Evolutionary conservation across 2,113 vertebrate species (phyloP).

Genomic region (Rhinogobius similis): DNA sequence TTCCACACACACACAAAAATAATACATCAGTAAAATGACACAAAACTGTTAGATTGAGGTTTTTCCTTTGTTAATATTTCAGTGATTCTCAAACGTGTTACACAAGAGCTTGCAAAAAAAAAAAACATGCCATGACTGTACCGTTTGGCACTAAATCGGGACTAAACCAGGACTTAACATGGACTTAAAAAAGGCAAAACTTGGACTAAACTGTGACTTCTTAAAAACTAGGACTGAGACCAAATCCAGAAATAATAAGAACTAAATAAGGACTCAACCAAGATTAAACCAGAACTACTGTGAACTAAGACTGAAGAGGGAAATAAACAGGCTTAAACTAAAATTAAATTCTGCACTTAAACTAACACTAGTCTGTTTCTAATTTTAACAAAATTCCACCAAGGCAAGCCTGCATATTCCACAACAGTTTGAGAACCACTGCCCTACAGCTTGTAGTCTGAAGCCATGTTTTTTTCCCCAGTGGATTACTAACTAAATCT

Average conservation of each 20-base stretch:
- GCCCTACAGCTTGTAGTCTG: constrained; percentile 40
- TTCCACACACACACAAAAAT: too few relatives aligned
- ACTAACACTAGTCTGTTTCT: background rate
- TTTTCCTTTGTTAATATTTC: constrained; percentile 28
- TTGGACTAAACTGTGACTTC: too few relatives aligned
- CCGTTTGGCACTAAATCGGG: background rate
- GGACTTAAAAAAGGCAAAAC: too few relatives aligned
- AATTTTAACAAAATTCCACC: background rate
- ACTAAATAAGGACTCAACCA: background rate
- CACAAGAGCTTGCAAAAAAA: too few relatives aligned
- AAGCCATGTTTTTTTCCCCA: constrained; percentile 50
- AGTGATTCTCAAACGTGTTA: constrained; percentile 7
- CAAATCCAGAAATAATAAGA: background rate
- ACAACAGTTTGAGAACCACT: background rate
- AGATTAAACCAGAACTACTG: background rate
- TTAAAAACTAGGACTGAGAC: too few relatives aligned
- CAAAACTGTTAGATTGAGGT: background rate
- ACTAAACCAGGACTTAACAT: background rate
- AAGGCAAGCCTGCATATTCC: background rate
- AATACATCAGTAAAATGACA: too few relatives aligned
- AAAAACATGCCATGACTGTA: background rate
- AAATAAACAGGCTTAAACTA: too few relatives aligned
- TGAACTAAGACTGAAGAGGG: background rate
- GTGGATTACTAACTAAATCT: constrained; percentile 71
- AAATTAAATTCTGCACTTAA: background rate